Conservation (phyloP, 2,113 vertebrate species). For the Epinephelus lanceolatus region DNA sequence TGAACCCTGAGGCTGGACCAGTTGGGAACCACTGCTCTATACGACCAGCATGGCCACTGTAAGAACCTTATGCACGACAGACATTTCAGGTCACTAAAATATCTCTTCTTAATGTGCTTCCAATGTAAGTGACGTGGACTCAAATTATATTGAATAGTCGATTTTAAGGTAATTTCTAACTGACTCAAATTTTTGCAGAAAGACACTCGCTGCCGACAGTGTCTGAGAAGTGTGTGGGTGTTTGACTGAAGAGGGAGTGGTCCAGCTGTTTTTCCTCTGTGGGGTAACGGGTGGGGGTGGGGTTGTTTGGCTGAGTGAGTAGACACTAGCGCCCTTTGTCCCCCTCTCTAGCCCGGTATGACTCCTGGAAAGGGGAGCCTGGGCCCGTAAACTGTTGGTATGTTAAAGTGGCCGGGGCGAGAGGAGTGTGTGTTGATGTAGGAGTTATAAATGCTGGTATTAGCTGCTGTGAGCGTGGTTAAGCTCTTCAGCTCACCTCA, state of each 20-base stretch:
- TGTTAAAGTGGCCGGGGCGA: conserved; percentile 38
- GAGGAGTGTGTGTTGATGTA: conserved; percentile 37
- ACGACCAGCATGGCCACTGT: too few species aligned
- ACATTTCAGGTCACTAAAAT: not conserved
- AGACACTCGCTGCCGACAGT: conserved; percentile 21
- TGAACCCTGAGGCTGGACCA: too few species aligned
- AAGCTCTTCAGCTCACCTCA: conserved; percentile 13
- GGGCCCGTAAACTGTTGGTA: conserved; percentile 62
- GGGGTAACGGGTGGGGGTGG: conserved; percentile 36
- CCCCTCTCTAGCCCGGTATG: conserved; percentile 63
- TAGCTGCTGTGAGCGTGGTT: conserved; percentile 11
- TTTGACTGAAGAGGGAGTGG: conserved; percentile 48
- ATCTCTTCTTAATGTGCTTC: not conserved
- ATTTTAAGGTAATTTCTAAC: not conserved
- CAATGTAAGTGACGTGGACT: not conserved
- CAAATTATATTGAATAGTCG: not conserved
- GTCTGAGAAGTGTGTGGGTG: conserved; percentile 27
- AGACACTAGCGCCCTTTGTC: conserved; percentile 83
- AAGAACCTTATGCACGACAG: too few species aligned
- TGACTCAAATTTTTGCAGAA: not conserved
- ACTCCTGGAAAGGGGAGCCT: conserved; percentile 54
- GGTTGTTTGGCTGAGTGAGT: conserved; percentile 61
- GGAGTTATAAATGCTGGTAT: conserved; percentile 16
- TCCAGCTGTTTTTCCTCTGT: conserved; percentile 72
- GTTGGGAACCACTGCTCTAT: too few species aligned